Evolutionary conservation across 2,113 vertebrate species (phyloP), one percentile per base, ranked within the genome.

Genomic region (Lampris megalopsis): DNA sequence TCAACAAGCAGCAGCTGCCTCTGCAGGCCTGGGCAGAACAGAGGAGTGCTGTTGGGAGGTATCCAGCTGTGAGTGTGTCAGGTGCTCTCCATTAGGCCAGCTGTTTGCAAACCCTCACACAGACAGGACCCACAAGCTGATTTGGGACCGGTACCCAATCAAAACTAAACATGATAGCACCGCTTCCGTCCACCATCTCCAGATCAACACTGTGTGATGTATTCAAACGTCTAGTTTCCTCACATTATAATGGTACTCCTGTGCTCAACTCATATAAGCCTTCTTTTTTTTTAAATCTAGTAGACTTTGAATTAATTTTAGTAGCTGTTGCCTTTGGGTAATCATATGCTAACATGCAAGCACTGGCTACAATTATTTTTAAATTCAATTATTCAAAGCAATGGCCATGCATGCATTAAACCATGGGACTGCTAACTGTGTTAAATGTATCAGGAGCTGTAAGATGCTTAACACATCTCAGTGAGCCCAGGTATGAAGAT

Each of bases 11-110:
- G 60, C 60, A 42, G 38, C 40, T 13, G 60, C 60, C 79, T 77
- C 75, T 86, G 74, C 64, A 70, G 70, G 65, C 79, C 45, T 70
- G 37, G 69, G 24, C 24, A 24, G 24, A 24, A 24, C 24, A 24
- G 69, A 1, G 38, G 62, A 63, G 56, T 65, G 40, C 43, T 9
- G 60, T 60, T 74, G 49, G 62, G 52, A 52, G 71, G 78, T 75
- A 75, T 85, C 82, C 82, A 79, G 80, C 83, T 83, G 24, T 24
- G 77, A 84, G 81, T 52, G 60, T 82, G 82, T 89, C 87, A 89
- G 84, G 85, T 84, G 77, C 70, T 59, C 62, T 69, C 70, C 68
- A 60, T 66, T 85, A 62, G 24, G 73, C 74, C 84, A 87, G 86
- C 80, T 91, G 80, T 84, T 86, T 68, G 37, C 74, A 59, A 68